phyloP scores from a whole-genome alignment of 2,888 invertebrate species.

The Dolichomitus sp. region DNA sequence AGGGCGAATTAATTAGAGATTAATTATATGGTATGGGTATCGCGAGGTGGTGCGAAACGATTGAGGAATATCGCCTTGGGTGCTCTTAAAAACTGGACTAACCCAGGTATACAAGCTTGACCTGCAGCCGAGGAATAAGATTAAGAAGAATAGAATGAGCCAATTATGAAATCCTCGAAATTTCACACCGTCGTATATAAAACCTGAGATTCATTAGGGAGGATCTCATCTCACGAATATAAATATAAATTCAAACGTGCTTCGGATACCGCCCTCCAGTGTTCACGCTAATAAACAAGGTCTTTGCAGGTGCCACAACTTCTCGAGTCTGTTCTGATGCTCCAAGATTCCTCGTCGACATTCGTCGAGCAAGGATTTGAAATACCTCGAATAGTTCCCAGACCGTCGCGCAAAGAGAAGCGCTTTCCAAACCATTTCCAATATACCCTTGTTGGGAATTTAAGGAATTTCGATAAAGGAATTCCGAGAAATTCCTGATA shows the following conservation, averaged over 20 bases:
- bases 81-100: constrained; percentile 60
- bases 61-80: constrained; percentile 59
- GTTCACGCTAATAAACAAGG: constrained; percentile 62
- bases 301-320: constrained; percentile 60
- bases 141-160: constrained; percentile 73
- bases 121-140: constrained; percentile 47
- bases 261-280: constrained; percentile 68
- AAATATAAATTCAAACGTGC: constrained; percentile 75
- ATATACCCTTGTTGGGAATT: constrained; percentile 53
- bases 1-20: constrained; percentile 66
- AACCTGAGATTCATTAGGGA: constrained; percentile 79
- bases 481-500: constrained; percentile 33
- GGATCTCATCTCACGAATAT: constrained; percentile 72
- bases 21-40: constrained; percentile 63
- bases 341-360: constrained; percentile 7
- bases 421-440: constrained; percentile 51
- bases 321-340: constrained; percentile 41
- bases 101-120: constrained; percentile 37
- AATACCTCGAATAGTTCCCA: constrained; percentile 54
- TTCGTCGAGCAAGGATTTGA: constrained; percentile 29
- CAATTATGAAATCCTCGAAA: constrained; percentile 82
- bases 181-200: constrained; percentile 77
- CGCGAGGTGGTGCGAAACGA: constrained; percentile 64
- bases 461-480: constrained; percentile 46
- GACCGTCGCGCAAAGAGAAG: constrained; percentile 24